A percentile compares a stretch with the other conserved stretches of the same genome.
Conservation (phyloP, 1,140 invertebrate genomes). For the Calliphora vicina region DNA sequence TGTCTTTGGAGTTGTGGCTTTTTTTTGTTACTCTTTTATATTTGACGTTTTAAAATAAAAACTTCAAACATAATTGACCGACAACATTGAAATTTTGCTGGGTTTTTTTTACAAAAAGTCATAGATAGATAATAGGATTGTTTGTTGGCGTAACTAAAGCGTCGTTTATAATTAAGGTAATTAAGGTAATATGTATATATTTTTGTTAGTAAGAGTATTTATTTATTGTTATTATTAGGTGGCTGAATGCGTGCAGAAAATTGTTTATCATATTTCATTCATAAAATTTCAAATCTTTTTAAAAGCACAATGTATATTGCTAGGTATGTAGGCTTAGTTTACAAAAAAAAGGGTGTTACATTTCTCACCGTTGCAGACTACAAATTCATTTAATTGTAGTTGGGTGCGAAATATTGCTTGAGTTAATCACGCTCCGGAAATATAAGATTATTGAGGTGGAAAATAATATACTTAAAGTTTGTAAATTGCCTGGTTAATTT, state of each 20-base stretch:
- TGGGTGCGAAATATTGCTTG: not conserved
- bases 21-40: not conserved
- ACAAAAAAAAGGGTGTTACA: conserved; percentile 20
- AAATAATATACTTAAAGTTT: not conserved
- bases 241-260: conserved; percentile 30
- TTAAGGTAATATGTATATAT: conserved; percentile 21
- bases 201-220: not conserved
- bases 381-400: not conserved
- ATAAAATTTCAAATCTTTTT: not conserved
- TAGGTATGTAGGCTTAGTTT: no score
- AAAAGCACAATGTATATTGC: no score
- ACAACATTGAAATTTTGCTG: not conserved
- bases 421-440: not conserved
- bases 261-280: conserved; percentile 31
- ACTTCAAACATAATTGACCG: not conserved
- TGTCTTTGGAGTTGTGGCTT: not conserved
- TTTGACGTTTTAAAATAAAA: not conserved
- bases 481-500: no score
- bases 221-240: not conserved
- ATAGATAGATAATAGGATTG: not conserved
- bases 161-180: conserved; percentile 27
- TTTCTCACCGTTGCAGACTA: conserved; percentile 17
- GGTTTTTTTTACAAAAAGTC: not conserved
- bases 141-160: conserved; percentile 19
- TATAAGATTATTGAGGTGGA: conserved; percentile 12